These are phyloP conservation scores for Telenomus remus DNA, from an alignment of 1,140 invertebrate species.

Conservation along the genomic window DNA sequence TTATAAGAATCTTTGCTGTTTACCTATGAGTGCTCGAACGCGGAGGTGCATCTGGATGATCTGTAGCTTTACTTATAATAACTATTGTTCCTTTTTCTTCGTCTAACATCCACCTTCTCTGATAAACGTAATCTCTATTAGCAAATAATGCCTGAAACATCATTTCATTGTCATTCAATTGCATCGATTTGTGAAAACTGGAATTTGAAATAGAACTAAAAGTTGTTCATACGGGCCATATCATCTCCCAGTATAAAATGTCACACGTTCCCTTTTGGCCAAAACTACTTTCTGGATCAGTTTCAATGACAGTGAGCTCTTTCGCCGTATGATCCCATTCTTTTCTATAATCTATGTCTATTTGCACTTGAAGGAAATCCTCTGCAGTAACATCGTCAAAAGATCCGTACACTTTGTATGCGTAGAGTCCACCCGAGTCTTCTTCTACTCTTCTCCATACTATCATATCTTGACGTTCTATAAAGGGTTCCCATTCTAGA, in stretches of 20 bases:
- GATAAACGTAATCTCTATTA: conserved; percentile 91
- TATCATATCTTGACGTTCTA: conserved; percentile 85
- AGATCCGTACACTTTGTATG: conserved; percentile 91
- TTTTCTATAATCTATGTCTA: conserved; percentile 85
- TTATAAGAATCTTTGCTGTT: not conserved
- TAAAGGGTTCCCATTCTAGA: conserved; percentile 84
- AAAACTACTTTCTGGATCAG: conserved; percentile 75
- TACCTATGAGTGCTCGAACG: conserved; percentile 77
- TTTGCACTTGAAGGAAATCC: conserved; percentile 88
- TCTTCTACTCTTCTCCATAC: conserved; percentile 86
- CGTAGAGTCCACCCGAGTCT: conserved; percentile 80
- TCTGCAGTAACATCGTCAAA: conserved; percentile 85
- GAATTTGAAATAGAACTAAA: not conserved
- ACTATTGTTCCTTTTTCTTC: conserved; percentile 76
- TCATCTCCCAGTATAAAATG: conserved; percentile 90
- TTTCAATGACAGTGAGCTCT: conserved; percentile 81
- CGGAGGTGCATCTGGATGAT: conserved; percentile 78
- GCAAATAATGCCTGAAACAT: conserved; percentile 83
- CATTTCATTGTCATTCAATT: too few species aligned
- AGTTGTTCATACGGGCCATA: conserved; percentile 83
- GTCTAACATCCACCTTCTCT: conserved; percentile 82
- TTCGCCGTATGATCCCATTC: conserved; percentile 89
- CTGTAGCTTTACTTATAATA: conserved; percentile 79
- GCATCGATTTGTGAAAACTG: too few species aligned
- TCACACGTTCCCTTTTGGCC: conserved; percentile 77